Percentiles rank a stretch among this genome's conserved stretches.
Evolutionary conservation across 2,888 invertebrate species (phyloP).

Genomic region (Pristionchus maxplancki): DNA sequence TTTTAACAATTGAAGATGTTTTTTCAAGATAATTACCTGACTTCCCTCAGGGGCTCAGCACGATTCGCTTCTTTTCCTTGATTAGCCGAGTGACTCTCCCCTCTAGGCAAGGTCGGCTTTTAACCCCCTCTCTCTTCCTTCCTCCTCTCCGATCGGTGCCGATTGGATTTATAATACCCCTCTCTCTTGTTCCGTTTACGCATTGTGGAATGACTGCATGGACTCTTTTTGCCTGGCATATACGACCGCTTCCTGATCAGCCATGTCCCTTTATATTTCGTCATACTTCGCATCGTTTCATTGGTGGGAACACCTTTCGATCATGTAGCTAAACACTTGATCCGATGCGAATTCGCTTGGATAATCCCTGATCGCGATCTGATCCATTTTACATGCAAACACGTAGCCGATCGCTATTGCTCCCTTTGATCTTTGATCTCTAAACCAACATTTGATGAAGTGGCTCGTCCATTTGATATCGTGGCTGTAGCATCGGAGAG

Average conservation of each 20-base stretch:
- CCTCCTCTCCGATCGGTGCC: neutral
- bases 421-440: neutral
- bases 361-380: neutral
- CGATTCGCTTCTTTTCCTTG: slow-evolving; percentile 27
- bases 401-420: neutral
- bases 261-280: neutral
- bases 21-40: neutral
- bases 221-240: neutral
- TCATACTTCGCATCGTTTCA: neutral
- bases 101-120: slow-evolving; percentile 18
- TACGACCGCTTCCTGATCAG: neutral
- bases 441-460: neutral
- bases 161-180: slow-evolving; percentile 32
- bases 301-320: neutral
- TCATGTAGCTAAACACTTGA: neutral
- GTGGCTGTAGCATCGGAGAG: neutral
- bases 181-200: neutral
- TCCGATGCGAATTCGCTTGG: neutral
- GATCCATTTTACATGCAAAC: neutral
- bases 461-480: neutral
- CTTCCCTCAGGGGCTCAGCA: neutral
- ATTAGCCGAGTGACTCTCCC: slow-evolving; percentile 34
- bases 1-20: too few species aligned
- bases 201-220: neutral
- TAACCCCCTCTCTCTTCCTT: neutral